phyloP scores from a whole-genome alignment of 2,113 vertebrate genomes.

The Conger conger region DNA sequence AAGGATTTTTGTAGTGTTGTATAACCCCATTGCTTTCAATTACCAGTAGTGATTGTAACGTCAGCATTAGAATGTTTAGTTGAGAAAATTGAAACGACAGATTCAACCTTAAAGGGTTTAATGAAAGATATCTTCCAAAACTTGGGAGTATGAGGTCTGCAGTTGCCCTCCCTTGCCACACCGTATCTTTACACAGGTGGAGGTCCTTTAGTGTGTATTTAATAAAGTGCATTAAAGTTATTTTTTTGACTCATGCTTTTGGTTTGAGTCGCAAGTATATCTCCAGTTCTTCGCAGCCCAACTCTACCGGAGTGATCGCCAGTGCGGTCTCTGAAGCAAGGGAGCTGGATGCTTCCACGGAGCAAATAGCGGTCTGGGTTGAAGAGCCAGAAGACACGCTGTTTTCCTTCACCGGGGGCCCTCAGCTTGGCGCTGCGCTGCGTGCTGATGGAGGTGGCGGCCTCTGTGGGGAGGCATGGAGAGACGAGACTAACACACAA shows the following conservation, averaged over 20 bases:
- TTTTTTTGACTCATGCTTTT: background rate
- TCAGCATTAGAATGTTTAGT: too few relatives aligned
- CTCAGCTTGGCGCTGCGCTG: background rate
- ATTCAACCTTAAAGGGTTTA: background rate
- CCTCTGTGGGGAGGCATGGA: background rate
- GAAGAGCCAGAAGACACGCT: background rate
- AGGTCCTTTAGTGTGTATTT: background rate
- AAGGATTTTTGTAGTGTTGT: too few relatives aligned
- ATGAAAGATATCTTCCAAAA: background rate
- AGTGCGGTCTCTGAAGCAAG: slow-evolving; percentile 12
- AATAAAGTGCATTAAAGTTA: background rate
- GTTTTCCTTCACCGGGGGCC: background rate
- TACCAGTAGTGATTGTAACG: too few relatives aligned
- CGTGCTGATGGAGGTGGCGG: background rate
- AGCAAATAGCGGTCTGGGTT: background rate
- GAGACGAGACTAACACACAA: background rate
- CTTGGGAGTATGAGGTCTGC: background rate
- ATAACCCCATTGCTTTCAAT: too few relatives aligned
- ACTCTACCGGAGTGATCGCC: background rate
- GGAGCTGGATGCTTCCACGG: background rate
- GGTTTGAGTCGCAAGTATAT: background rate
- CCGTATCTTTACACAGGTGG: background rate
- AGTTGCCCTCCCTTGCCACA: background rate
- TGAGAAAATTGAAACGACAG: too few relatives aligned
- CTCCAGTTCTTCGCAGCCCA: too few relatives aligned